phyloP scores from a whole-genome alignment of 2,113 vertebrate genomes.

The Gallinago media region DNA sequence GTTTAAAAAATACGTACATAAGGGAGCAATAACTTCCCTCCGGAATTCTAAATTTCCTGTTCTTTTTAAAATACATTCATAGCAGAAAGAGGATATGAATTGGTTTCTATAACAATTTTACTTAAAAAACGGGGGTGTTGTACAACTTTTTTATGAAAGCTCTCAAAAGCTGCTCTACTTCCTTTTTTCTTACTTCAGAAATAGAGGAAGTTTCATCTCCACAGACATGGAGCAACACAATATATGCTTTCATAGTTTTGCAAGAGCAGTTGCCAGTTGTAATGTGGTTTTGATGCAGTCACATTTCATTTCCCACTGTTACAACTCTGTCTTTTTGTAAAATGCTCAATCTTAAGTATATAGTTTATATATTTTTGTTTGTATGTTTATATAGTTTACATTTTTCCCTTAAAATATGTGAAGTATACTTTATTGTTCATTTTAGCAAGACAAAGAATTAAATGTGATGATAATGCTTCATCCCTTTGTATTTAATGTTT shows the following conservation, averaged over 20 bases:
- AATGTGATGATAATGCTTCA: neutral
- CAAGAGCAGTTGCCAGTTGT: constrained; percentile 31
- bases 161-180: neutral
- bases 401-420: neutral
- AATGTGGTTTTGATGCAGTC: neutral
- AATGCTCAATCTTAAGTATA: neutral
- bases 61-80: neutral
- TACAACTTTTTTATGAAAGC: neutral
- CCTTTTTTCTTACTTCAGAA: neutral
- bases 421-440: neutral
- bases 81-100: neutral
- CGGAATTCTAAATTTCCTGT: neutral
- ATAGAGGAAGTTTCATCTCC: constrained; percentile 29
- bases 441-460: neutral
- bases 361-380: too few species aligned
- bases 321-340: neutral
- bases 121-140: neutral
- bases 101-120: neutral
- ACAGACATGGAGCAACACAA: neutral
- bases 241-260: constrained; percentile 5
- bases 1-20: neutral
- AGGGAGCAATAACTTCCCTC: neutral
- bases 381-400: neutral
- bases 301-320: neutral
- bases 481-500: constrained; percentile 13